These are phyloP conservation scores for Siphamia tubifer DNA, from an alignment of 2,113 vertebrate species.

Conservation along the genomic window DNA sequence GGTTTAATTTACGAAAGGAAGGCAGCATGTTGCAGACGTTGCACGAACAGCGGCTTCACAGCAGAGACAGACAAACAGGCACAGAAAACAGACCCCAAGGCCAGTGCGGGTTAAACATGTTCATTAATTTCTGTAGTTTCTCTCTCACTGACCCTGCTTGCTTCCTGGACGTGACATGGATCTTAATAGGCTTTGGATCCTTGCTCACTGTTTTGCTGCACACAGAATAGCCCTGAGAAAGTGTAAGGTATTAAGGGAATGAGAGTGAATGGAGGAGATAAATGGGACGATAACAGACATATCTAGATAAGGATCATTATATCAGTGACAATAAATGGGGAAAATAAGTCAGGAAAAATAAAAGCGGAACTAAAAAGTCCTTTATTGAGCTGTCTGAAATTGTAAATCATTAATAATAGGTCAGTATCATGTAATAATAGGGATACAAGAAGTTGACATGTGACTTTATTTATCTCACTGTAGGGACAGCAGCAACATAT, in stretches of 20 bases:
- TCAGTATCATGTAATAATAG: no score
- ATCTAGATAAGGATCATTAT: conserved; percentile 27
- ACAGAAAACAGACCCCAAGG: conserved; percentile 33
- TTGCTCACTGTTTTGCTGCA: conserved; percentile 21
- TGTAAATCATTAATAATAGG: conserved; percentile 29
- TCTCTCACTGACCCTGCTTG: conserved; percentile 40
- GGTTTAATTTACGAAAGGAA: conserved; percentile 40
- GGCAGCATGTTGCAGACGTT: conserved; percentile 14
- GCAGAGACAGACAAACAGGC: conserved; percentile 33
- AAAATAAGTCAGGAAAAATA: conserved; percentile 9
- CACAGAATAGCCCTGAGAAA: conserved; percentile 4
- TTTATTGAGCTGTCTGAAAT: conserved; percentile 29
- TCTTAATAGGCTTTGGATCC: conserved; percentile 50
- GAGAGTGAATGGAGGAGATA: neutral
- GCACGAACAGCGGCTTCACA: neutral
- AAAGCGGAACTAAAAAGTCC: neutral
- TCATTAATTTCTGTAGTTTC: conserved; percentile 67
- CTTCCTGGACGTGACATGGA: conserved; percentile 57
- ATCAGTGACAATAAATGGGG: conserved; percentile 29
- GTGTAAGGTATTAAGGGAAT: neutral
- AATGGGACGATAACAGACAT: conserved; percentile 7
- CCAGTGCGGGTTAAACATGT: conserved; percentile 62
- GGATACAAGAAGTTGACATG: no score
- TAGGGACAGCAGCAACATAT: no score
- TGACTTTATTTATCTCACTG: no score